Percentiles rank a stretch among this genome's conserved stretches.
These are phyloP conservation scores for Dryobates pubescens DNA, from an alignment of 2,797 vertebrate genomes.

Conservation along the genomic window DNA sequence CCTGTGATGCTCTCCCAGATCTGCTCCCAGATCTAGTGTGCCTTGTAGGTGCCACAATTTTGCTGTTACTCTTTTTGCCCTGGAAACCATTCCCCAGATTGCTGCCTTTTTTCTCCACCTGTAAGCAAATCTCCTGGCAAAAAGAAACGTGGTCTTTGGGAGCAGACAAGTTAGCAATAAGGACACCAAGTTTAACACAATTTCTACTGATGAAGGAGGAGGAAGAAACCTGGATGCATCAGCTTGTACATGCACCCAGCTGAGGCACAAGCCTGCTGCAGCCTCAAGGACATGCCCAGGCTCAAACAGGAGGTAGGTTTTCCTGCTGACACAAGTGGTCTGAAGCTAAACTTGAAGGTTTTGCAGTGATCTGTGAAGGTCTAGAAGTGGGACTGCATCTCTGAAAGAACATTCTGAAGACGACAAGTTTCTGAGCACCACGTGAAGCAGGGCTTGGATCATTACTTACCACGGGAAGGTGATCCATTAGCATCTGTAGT, in stretches of 20 bases:
- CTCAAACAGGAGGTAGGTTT: background rate
- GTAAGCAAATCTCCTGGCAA: background rate
- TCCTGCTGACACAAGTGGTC: background rate
- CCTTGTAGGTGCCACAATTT: background rate
- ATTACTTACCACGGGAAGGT: background rate
- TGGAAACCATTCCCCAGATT: background rate
- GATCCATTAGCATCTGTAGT: slow-evolving; percentile 38
- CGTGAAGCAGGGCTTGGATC: background rate
- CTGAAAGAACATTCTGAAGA: background rate
- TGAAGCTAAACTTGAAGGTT: background rate
- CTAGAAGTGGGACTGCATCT: background rate
- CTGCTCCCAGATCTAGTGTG: background rate
- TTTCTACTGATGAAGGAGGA: background rate
- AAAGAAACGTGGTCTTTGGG: background rate
- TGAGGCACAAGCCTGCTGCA: background rate
- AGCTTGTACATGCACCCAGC: background rate
- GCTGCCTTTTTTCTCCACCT: background rate
- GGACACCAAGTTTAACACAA: background rate
- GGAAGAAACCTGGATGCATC: background rate
- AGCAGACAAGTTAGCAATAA: rapidly evolving
- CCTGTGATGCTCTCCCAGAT: background rate
- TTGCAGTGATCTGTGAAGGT: background rate
- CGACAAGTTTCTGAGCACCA: background rate
- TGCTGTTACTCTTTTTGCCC: background rate
- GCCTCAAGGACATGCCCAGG: background rate